Evolutionary conservation across 2,113 vertebrate genomes (phyloP), one percentile per base, ranked within the genome.

Genomic region (Dipodomys merriami): DNA sequence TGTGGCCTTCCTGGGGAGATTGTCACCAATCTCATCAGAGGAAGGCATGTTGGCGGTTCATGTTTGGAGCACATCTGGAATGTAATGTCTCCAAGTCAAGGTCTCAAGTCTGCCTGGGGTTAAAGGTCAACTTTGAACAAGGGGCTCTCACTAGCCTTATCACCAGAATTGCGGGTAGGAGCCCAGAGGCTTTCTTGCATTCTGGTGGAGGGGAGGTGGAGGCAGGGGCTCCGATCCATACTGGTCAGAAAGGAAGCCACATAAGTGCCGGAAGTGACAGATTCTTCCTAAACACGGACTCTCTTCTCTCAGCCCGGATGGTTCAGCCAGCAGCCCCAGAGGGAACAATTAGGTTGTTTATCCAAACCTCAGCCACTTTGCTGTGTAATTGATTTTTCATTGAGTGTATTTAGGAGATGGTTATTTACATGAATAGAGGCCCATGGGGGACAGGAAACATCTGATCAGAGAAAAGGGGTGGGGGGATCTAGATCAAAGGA

Each of bases 311-410:
- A 71, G 35, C 68, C 77, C 90, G 82, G 87, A 62, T 69, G 27
- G 82, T 84, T 92, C 81, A 94, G 90, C 49, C 95, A 29, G 93
- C 71, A 90, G 95, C 94, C 95, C 96, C 96, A 95, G 90, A 96
- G 95, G 96, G 95, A 96, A 97, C 96, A 96, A 96, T 97, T 96
- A 96, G 85, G 72, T 88, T 96, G 94, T 96, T 97, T 96, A 96
- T 95, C 90, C 95, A 95, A 95, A 94, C 95, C 94, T 94, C 93
- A 96, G 92, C 95, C 96, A 94, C 96, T 96, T 97, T 95, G 95
- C 96, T 95, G 39, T 95, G 94, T 96, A 96, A 97, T 96, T 96
- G 96, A 97, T 96, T 97, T 97, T 96, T 96, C 96, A 95, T 96
- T 95, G 95, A 95, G 82, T 93, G 88, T 94, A 93, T 95, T 97